phyloP scores from a whole-genome alignment of 2,888 invertebrate species.

The Monochamus alternatus region DNA sequence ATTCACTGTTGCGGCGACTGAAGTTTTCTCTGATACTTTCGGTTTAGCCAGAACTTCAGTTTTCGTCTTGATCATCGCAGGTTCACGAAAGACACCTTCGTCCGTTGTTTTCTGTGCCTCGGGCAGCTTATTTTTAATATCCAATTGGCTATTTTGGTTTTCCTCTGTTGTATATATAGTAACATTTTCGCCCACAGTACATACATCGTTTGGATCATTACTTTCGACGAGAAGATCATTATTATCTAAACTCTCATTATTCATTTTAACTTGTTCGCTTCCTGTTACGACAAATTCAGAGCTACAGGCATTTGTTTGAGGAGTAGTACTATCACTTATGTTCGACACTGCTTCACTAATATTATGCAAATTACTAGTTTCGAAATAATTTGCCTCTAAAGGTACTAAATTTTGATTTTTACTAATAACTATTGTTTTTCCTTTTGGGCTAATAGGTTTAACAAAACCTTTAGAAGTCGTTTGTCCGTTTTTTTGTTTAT shows the following conservation, averaged over 20 bases:
- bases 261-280: background rate
- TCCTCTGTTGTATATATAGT: background rate
- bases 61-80: background rate
- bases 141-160: background rate
- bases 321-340: background rate
- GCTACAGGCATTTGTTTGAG: background rate
- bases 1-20: background rate
- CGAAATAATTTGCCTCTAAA: background rate
- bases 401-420: too few relatives aligned
- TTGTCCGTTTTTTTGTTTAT: background rate
- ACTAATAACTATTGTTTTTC: background rate
- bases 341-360: background rate
- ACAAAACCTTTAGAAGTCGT: background rate
- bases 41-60: background rate
- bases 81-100: background rate
- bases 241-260: background rate
- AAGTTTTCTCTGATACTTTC: background rate
- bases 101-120: background rate
- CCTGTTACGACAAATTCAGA: background rate
- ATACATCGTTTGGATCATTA: background rate
- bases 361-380: background rate
- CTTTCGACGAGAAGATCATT: background rate
- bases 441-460: constrained; percentile 14
- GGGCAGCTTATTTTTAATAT: background rate
- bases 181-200: background rate